phyloP scores from a whole-genome alignment of 2,888 invertebrate species.

The Drosophila macrothrix region DNA sequence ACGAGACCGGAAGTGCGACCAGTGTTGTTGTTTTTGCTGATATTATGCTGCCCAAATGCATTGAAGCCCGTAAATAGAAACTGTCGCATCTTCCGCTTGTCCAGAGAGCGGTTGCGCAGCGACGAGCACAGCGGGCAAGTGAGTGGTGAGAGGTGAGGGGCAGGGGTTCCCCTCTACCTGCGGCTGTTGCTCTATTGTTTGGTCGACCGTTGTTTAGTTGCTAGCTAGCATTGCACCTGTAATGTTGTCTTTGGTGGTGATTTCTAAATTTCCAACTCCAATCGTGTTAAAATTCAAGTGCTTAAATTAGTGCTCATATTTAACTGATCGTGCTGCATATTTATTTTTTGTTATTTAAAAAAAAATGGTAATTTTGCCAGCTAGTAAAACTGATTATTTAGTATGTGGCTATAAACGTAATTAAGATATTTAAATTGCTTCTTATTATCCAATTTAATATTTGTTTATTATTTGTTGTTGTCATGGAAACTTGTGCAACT shows the following conservation, averaged over 20 bases:
- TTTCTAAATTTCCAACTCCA: slow-evolving; percentile 33
- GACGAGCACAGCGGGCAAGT: slow-evolving; percentile 29
- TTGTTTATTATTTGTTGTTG: slow-evolving; percentile 60
- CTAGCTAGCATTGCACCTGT: slow-evolving; percentile 64
- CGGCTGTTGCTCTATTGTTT: slow-evolving; percentile 49
- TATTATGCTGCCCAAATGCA: slow-evolving; percentile 83
- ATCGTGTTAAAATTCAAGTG: slow-evolving; percentile 25
- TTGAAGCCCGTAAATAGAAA: slow-evolving; percentile 83
- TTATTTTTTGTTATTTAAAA: slow-evolving; percentile 7
- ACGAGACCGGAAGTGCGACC: slow-evolving; percentile 45
- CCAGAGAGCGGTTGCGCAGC: slow-evolving; percentile 62
- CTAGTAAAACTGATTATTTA: neutral
- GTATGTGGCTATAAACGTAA: neutral
- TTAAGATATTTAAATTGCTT: slow-evolving; percentile 23
- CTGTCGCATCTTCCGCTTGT: slow-evolving; percentile 64
- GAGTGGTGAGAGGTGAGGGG: neutral
- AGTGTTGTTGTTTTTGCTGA: slow-evolving; percentile 20
- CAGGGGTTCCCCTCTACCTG: slow-evolving; percentile 28
- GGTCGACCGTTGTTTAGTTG: slow-evolving; percentile 66
- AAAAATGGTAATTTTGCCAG: slow-evolving; percentile 46
- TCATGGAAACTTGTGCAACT: slow-evolving; percentile 46
- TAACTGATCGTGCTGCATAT: slow-evolving; percentile 24
- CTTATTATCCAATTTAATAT: slow-evolving; percentile 41
- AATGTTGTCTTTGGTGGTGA: slow-evolving; percentile 68
- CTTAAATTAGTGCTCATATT: slow-evolving; percentile 4